Percentiles rank a stretch among this genome's conserved stretches.
Conservation (phyloP, 2,113 vertebrate species). For the Maccullochella peelii region DNA sequence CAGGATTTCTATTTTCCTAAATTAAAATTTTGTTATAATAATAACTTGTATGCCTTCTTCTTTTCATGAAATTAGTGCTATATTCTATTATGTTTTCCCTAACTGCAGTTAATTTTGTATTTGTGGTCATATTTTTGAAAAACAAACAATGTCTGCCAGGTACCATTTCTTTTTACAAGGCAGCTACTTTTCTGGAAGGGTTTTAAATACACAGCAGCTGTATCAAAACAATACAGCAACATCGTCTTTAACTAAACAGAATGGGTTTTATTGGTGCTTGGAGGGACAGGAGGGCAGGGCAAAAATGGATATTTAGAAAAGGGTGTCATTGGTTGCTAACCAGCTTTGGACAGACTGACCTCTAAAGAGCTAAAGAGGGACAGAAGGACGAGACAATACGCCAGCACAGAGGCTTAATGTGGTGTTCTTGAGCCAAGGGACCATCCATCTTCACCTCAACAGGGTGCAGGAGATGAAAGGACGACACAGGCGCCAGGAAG, state of each 20-base stretch:
- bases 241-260: constrained; percentile 21
- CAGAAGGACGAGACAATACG: constrained; percentile 76
- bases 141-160: not conserved
- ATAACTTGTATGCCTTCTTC: constrained; percentile 45
- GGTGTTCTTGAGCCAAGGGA: constrained; percentile 65
- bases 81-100: not conserved
- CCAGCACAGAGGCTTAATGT: constrained; percentile 71
- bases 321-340: constrained; percentile 72
- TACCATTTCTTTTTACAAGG: not conserved
- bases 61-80: not conserved
- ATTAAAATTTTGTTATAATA: constrained; percentile 81
- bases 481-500: constrained; percentile 82
- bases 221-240: not conserved
- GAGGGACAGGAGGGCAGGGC: not conserved
- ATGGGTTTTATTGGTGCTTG: constrained; percentile 16
- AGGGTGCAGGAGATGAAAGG: constrained; percentile 82
- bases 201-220: constrained; percentile 12
- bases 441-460: constrained; percentile 84
- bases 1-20: constrained; percentile 79
- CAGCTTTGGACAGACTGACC: constrained; percentile 54
- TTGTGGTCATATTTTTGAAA: not conserved
- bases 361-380: constrained; percentile 62
- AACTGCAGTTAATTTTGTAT: not conserved
- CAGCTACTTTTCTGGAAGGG: not conserved
- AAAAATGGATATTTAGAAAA: constrained; percentile 46